Evolutionary conservation across 2,888 invertebrate genomes (phyloP), one percentile per base, ranked within the genome.

Genomic region (Lepas anatifera): DNA sequence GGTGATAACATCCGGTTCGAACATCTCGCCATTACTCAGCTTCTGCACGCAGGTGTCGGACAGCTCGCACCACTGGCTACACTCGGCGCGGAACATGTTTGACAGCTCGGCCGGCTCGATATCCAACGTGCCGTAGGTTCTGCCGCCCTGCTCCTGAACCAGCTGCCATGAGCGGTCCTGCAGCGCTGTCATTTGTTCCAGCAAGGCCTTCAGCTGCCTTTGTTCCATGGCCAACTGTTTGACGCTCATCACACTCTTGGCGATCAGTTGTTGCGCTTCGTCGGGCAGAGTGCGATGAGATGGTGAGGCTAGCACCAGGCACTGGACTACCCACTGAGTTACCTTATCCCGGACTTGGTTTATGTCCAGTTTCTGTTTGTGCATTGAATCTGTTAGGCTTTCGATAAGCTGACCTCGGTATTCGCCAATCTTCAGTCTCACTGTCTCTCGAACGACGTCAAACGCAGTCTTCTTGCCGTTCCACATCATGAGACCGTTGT

Each of bases 51-150:
- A 82, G 75, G 76, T 83, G n/a, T 80, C 81, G 78, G 83, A 83
- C 75, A 73, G 72, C 52, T n/a, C 7, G 68, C 64, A 39, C 18
- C 25, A 50, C 25, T 18, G 39, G 27, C 37, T 8, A 25, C 27
- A 83, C 73, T 87, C 73, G 83, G 91, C 10, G 84, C 88, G 78
- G 86, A 88, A 76, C 94, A 92, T 78, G 86, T 90, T 79, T 94
- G 90, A 69, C 92, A 95, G 3, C 82, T 96, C 25, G 84, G 96
- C 39, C 87, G 95, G 76, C 91, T 94, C 22, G 95, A 95, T 81
- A 88, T 95, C 74, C 95, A 94, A 78, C 89, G 89, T 73, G 85
- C 94, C 74, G 87, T 86, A 68, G 89, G 95, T 81, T 83, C 95
- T 48, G 89, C 91, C 77, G 92, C 92, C 80, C 80, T 95, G 69